phyloP scores from a whole-genome alignment of 2,888 invertebrate species.

The Acleris literana region DNA sequence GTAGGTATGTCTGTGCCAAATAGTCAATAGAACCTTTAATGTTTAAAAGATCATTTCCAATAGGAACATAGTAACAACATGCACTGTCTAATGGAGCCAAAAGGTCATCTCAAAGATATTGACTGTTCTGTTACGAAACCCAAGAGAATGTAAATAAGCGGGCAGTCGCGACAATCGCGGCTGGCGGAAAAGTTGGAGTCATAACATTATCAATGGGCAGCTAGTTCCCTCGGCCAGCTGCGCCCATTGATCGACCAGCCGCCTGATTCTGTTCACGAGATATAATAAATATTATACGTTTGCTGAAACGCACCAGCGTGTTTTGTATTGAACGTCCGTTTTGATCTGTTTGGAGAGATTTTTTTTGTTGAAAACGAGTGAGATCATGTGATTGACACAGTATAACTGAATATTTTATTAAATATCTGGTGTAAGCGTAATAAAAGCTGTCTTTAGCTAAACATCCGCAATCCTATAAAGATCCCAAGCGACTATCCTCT shows the following conservation, averaged over 20 bases:
- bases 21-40: no score
- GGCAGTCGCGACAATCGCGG: conserved; percentile 4
- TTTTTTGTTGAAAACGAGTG: no score
- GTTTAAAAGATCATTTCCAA: background rate
- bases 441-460: no score
- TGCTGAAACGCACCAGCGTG: background rate
- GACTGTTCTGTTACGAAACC: conserved; percentile 9
- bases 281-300: conserved; percentile 14
- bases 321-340: background rate
- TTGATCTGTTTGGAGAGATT: background rate
- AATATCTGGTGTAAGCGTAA: no score
- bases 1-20: no score
- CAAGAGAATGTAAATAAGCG: conserved; percentile 2
- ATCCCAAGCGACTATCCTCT: no score
- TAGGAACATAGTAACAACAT: conserved; percentile 1
- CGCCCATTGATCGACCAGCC: conserved; percentile 37
- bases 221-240: conserved; percentile 36
- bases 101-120: conserved; percentile 10
- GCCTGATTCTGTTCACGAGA: conserved; percentile 35
- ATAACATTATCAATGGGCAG: conserved; percentile 39
- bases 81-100: background rate
- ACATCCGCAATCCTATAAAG: no score
- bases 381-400: no score
- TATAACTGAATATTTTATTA: no score
- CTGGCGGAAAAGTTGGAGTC: conserved; percentile 33